Evolutionary conservation across 2,797 vertebrate species (phyloP).

Genomic region (Lepus oiostolus): DNA sequence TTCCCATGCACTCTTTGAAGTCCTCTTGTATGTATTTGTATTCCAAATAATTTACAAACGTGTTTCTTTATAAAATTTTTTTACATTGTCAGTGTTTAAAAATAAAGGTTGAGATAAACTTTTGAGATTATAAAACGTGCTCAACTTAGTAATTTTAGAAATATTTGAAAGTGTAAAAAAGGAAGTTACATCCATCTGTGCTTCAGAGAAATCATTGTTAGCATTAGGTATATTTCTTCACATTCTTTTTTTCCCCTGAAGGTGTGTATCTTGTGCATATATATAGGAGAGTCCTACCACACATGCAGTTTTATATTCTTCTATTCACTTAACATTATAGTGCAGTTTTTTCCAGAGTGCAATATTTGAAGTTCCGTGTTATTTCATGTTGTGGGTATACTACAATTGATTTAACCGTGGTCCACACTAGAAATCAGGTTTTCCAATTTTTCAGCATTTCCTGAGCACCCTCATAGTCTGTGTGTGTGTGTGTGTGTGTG

Average conservation of each 20-base stretch:
- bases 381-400: background rate
- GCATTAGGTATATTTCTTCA: constrained; percentile 6
- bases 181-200: constrained; percentile 27
- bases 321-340: background rate
- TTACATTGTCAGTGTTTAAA: background rate
- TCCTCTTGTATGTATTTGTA: background rate
- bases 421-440: background rate
- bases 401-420: background rate
- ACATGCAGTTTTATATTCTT: background rate
- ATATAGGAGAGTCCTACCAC: background rate
- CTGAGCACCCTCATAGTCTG: background rate
- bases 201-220: background rate
- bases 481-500: background rate
- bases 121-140: constrained; percentile 10
- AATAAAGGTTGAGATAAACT: background rate
- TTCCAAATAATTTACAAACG: background rate
- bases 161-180: constrained; percentile 21
- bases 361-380: background rate
- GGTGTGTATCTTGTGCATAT: background rate
- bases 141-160: constrained; percentile 53
- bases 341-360: background rate
- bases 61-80: constrained; percentile 55
- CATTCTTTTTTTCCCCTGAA: background rate
- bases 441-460: background rate
- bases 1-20: no score